Evolutionary conservation across 2,797 vertebrate genomes (phyloP).

Genomic region (Acanthurus tractus): DNA sequence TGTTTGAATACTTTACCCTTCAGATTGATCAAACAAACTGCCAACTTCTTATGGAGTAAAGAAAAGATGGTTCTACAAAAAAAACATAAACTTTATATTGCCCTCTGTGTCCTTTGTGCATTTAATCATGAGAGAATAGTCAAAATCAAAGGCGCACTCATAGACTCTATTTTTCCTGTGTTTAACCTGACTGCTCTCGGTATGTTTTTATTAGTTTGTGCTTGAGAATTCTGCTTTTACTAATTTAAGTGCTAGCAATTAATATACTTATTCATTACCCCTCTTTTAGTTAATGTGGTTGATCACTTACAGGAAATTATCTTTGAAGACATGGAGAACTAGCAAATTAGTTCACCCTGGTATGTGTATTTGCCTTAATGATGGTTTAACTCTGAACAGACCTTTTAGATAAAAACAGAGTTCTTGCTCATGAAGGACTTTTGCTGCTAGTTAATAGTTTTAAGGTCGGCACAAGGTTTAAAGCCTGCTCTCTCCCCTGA

Average conservation of each 20-base stretch:
- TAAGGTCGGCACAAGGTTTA: conserved; percentile 70
- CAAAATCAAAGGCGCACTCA: background rate
- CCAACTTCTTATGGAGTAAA: too few species aligned
- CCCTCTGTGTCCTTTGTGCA: background rate
- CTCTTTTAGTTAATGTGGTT: conserved; percentile 8
- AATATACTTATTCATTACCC: background rate
- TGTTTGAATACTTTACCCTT: too few species aligned
- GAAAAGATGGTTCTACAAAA: too few species aligned
- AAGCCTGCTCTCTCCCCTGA: conserved; percentile 47
- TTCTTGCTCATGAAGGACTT: conserved; percentile 52
- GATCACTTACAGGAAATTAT: background rate
- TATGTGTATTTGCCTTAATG: conserved; percentile 40
- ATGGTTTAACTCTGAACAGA: conserved; percentile 59
- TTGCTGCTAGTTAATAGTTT: conserved; percentile 69
- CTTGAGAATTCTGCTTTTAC: background rate
- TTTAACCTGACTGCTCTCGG: background rate
- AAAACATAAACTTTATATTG: too few species aligned
- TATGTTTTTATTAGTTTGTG: too few species aligned
- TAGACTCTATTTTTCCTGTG: too few species aligned
- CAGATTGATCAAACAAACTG: too few species aligned
- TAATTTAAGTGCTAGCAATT: background rate
- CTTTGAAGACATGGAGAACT: conserved; percentile 7
- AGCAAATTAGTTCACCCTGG: conserved; percentile 16
- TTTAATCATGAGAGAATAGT: conserved; percentile 5
- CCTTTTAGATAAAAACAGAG: conserved; percentile 51